Conservation (phyloP, 2,888 invertebrate species). For the Poecilobothrus nobilitatus region DNA sequence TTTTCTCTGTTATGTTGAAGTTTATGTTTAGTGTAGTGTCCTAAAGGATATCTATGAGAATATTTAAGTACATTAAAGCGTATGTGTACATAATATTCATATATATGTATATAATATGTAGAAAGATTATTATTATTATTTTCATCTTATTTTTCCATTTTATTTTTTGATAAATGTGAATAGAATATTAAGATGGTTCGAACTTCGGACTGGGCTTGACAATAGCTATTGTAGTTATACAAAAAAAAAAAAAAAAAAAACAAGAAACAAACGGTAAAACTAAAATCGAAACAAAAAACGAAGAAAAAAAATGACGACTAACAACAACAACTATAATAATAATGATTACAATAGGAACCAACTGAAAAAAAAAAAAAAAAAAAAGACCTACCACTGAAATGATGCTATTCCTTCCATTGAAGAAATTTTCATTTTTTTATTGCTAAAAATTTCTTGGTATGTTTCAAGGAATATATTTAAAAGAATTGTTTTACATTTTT, state of each 20-base stretch:
- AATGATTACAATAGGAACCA: neutral
- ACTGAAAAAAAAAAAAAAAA: neutral
- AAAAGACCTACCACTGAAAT: neutral
- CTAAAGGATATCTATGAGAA: too few relatives aligned
- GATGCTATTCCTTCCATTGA: neutral
- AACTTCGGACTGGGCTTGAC: neutral
- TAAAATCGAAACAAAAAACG: neutral
- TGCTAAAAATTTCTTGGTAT: neutral
- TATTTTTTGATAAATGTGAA: slow-evolving; percentile 6
- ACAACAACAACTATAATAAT: neutral
- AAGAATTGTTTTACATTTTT: neutral
- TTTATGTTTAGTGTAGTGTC: too few relatives aligned
- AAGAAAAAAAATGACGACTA: neutral
- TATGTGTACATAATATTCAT: too few relatives aligned
- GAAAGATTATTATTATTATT: neutral
- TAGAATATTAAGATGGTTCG: neutral
- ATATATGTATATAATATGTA: neutral
- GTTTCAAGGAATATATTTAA: neutral
- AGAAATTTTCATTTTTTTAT: neutral
- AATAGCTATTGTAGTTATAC: neutral
- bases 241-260: too few relatives aligned
- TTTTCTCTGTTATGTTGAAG: too few relatives aligned
- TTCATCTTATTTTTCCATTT: neutral
- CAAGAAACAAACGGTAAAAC: too few relatives aligned
- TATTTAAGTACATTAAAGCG: too few relatives aligned